Evolutionary conservation across 2,113 vertebrate genomes (phyloP).

Genomic region (Equus quagga): DNA sequence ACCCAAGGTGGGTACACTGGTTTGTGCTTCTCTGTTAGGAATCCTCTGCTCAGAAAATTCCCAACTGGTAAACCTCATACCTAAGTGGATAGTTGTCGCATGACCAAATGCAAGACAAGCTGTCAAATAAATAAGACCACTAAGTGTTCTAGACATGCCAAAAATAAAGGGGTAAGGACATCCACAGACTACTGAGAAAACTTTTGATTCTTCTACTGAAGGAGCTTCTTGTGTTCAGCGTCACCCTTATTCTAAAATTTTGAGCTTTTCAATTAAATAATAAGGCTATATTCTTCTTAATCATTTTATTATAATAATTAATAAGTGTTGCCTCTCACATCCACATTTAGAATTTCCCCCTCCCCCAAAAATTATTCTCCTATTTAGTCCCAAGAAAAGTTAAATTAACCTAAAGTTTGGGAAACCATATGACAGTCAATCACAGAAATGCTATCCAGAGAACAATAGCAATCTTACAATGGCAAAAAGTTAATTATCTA

Average conservation of each 20-base stretch:
- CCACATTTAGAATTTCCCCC: constrained; percentile 18
- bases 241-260: constrained; percentile 60
- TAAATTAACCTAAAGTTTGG: constrained; percentile 67
- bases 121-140: not conserved
- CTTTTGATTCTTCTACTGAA: constrained; percentile 29
- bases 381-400: constrained; percentile 72
- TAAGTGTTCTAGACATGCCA: not conserved
- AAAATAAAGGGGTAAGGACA: not conserved
- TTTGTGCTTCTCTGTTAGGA: not conserved
- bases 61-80: not conserved
- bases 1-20: not conserved
- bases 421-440: constrained; percentile 63
- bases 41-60: not conserved
- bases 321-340: constrained; percentile 41
- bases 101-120: constrained; percentile 30
- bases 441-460: not conserved
- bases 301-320: constrained; percentile 61
- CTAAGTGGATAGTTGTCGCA: not conserved
- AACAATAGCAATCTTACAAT: constrained; percentile 68
- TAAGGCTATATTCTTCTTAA: constrained; percentile 30
- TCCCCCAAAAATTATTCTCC: constrained; percentile 32
- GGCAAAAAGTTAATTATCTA: constrained; percentile 66
- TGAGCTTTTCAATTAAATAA: constrained; percentile 50
- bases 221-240: not conserved
- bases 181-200: not conserved